Evolutionary conservation across 1,140 invertebrate species (phyloP).

Genomic region (Leguminivora glycinivorella): DNA sequence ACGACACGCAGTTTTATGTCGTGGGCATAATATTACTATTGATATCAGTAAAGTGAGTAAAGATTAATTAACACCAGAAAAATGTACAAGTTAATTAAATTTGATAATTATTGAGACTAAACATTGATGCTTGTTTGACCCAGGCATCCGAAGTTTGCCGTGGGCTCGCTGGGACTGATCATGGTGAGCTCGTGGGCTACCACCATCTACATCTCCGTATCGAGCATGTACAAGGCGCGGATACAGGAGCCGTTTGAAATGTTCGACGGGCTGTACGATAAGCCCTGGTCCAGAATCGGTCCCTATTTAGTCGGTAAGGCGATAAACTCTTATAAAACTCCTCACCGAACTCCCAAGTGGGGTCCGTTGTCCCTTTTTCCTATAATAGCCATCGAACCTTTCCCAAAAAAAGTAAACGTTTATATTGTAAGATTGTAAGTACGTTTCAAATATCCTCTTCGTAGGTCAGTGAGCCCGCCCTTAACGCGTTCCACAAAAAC

Average conservation of each 20-base stretch:
- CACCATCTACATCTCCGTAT: conserved; percentile 86
- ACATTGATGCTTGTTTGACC: conserved; percentile 24
- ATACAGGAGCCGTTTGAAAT: conserved; percentile 90
- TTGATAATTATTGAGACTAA: background rate
- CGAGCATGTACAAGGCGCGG: conserved; percentile 87
- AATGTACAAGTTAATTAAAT: background rate
- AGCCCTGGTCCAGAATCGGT: conserved; percentile 90
- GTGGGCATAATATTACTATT: conserved; percentile 86
- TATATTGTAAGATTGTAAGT: conserved; percentile 36
- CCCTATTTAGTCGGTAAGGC: conserved; percentile 86
- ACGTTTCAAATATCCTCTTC: conserved; percentile 36
- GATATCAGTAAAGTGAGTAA: conserved; percentile 86
- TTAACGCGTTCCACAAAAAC: conserved; percentile 40
- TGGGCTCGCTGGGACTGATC: conserved; percentile 78
- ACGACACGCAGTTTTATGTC: conserved; percentile 94
- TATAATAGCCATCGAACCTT: conserved; percentile 37
- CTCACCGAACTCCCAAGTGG: conserved; percentile 32
- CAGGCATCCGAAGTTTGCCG: conserved; percentile 81
- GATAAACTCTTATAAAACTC: conserved; percentile 31
- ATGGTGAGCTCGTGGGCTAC: conserved; percentile 87
- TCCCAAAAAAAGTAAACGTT: conserved; percentile 32
- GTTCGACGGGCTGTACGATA: conserved; percentile 91
- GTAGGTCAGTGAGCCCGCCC: conserved; percentile 36
- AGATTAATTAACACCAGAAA: background rate
- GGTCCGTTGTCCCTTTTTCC: conserved; percentile 34